These are phyloP conservation scores for Miniopterus natalensis DNA, from an alignment of 2,113 vertebrate genomes.

Conservation along the genomic window DNA sequence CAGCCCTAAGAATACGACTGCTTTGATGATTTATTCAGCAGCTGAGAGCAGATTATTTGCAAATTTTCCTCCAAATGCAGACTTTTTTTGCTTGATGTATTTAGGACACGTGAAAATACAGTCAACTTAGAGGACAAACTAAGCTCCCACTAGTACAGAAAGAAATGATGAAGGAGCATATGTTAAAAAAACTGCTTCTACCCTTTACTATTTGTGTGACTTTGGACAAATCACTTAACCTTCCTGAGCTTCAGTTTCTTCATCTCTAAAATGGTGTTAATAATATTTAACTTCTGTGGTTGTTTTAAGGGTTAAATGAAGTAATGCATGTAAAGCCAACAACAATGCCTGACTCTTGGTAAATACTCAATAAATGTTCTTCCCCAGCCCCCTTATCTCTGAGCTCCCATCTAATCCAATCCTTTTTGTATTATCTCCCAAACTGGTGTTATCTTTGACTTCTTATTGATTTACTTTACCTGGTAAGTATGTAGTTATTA, in stretches of 20 bases:
- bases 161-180: background rate
- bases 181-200: background rate
- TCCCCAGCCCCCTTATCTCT: background rate
- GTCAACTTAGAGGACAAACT: background rate
- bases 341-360: background rate
- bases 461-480: conserved; percentile 27
- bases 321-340: background rate
- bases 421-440: background rate
- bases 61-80: background rate
- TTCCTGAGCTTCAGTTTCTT: conserved; percentile 47
- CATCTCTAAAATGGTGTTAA: background rate
- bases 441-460: conserved; percentile 9
- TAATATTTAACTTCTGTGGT: background rate
- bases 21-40: conserved; percentile 34
- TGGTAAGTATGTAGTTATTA: conserved; percentile 1
- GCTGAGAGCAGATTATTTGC: background rate
- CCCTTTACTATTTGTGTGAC: background rate
- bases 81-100: background rate
- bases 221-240: background rate
- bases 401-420: background rate
- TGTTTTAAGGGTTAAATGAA: background rate
- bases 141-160: background rate
- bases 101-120: background rate
- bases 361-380: background rate
- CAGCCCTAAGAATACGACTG: background rate